Evolutionary conservation across 2,797 vertebrate genomes (phyloP), one percentile per base, ranked within the genome.

Genomic region (Enteromius afrohamiltoni): DNA sequence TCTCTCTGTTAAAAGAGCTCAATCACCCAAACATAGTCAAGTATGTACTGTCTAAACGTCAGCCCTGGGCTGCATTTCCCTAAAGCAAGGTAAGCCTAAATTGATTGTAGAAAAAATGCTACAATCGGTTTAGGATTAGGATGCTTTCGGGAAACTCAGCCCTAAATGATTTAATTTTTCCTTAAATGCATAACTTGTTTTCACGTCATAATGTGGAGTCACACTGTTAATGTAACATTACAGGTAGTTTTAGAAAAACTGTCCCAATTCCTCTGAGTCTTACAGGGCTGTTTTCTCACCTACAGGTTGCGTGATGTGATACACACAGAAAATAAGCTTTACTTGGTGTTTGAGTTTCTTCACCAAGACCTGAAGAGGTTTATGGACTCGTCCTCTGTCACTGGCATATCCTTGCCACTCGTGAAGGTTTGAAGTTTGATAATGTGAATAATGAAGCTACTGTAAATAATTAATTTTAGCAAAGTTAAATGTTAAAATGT

Each of bases 311-410:
- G 95, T n/a, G 97, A 99, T 77, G 97, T 99, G 82, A 98, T 99
- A 91, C 97, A 99, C 93, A 98, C 97, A 0, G 97, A 99, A 91
- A 98, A 98, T 93, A 99, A 99, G 87, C 96, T 98, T n/a, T 99
- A 99, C 91, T 93, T 99, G 85, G 97, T 99, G n/a, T 99, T 99
- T 90, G 98, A 99, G 91, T 99, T 98, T 90, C 95, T 99, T 79
- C 95, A 99, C 88, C 97, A 98, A 90, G 97, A 99, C 92, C 95
- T 99, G 1, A 98, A 99, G 91, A 99, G 98, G 92, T 98, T 97
- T 90, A 99, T 99, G 97, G 97, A 99, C 91, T 95, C 96, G 0
- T 95, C 96, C 13, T 93, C 95, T 1, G 92, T 98, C 69, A 91
- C 92, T 8, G 97, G 97, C 29, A 96, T 99, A 79, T 95, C 97